Percentiles rank a stretch among this genome's conserved stretches.
These are phyloP conservation scores for Corvus cornix DNA, from an alignment of 2,113 vertebrate species.

Conservation along the genomic window DNA sequence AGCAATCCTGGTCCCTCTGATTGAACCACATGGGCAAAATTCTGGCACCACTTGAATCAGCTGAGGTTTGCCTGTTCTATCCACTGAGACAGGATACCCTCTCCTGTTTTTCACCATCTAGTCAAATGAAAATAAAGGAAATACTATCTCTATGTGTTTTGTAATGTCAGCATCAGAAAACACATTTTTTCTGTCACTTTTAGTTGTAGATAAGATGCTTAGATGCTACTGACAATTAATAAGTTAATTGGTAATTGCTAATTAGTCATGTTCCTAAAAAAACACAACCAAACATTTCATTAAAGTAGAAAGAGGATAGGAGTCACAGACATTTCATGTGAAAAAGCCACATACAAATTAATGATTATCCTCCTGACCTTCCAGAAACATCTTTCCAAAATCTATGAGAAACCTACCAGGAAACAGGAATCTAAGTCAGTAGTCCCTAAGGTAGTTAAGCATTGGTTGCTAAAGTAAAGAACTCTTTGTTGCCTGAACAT, in stretches of 20 bases:
- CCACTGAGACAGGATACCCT: neutral
- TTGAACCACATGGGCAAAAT: neutral
- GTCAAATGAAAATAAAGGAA: neutral
- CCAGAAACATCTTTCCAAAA: neutral
- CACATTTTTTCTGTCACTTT: neutral
- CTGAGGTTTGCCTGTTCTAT: neutral
- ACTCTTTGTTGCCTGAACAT: conserved; percentile 3
- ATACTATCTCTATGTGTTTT: neutral
- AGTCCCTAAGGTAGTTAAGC: neutral
- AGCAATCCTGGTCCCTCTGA: neutral
- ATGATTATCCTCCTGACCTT: neutral
- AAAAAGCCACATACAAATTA: neutral
- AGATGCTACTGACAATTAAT: neutral
- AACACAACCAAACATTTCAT: neutral
- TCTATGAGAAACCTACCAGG: neutral
- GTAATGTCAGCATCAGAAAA: neutral
- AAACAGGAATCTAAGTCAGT: conserved; percentile 5
- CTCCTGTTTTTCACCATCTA: neutral
- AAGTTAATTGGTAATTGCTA: neutral
- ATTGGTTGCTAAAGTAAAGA: conserved; percentile 28
- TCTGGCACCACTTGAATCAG: neutral
- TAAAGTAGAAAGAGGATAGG: neutral
- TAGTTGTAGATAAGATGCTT: neutral
- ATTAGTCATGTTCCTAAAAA: neutral
- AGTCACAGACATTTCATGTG: neutral